These are phyloP conservation scores for Rhabdornis inornatus DNA, from an alignment of 2,113 vertebrate genomes.

Conservation along the genomic window DNA sequence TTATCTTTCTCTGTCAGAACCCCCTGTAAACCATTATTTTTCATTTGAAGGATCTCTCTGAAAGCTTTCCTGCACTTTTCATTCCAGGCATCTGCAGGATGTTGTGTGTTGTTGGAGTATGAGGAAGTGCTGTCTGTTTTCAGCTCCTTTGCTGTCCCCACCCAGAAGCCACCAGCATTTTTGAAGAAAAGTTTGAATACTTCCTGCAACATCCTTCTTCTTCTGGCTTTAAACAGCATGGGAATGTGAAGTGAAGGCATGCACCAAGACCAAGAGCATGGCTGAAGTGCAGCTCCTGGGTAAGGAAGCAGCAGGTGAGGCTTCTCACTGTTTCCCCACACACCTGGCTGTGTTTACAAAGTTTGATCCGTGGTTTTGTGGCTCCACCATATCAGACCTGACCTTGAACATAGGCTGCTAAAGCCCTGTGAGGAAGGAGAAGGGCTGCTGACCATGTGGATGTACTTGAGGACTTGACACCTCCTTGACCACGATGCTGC, in stretches of 20 bases:
- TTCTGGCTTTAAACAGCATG: not conserved
- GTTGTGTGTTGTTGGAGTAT: not conserved
- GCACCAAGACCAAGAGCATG: not conserved
- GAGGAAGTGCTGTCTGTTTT: not conserved
- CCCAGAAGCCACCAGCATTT: not conserved
- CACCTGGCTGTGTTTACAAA: not conserved
- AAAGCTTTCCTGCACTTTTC: not conserved
- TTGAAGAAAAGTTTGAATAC: not conserved
- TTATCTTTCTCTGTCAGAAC: not conserved
- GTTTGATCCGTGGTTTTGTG: not conserved
- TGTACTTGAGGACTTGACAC: not conserved
- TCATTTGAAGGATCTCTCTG: not conserved
- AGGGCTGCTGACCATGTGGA: not conserved
- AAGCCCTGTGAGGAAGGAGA: not conserved
- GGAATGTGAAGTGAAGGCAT: not conserved
- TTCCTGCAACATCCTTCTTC: not conserved
- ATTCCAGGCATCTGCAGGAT: not conserved
- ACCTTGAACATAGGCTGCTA: not conserved
- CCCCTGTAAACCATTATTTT: not conserved
- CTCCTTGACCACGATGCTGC: rapidly evolving
- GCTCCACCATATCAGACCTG: not conserved
- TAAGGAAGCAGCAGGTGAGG: not conserved
- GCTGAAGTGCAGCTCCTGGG: not conserved
- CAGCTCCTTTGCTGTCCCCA: not conserved
- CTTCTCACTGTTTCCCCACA: not conserved